Evolutionary conservation across 2,113 vertebrate species (phyloP).

Genomic region (Oryzias melastigma): DNA sequence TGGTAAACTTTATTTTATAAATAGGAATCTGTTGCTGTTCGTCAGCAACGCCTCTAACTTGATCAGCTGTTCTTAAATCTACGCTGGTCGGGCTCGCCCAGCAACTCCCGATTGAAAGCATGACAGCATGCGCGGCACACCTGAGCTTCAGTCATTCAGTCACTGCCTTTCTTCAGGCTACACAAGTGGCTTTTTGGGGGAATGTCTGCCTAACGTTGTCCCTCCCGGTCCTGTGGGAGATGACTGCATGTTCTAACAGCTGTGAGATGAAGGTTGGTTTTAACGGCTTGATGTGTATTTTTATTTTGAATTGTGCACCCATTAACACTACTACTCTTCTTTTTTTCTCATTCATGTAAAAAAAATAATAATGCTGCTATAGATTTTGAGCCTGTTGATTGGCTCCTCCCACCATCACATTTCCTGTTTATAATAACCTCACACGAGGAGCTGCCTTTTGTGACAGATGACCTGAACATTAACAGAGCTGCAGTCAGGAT

Average conservation of each 20-base stretch:
- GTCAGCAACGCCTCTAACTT: constrained; percentile 11
- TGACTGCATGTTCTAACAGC: constrained; percentile 44
- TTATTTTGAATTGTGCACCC: constrained; percentile 19
- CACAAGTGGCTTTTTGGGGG: constrained; percentile 14
- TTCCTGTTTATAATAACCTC: constrained; percentile 12
- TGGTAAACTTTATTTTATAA: constrained; percentile 12
- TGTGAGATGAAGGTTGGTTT: constrained; percentile 11
- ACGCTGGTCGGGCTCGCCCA: constrained; percentile 22
- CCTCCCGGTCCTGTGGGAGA: constrained; percentile 16
- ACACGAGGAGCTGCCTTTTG: constrained; percentile 19
- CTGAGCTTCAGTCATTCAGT: constrained; percentile 21
- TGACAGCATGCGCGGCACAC: constrained; percentile 51
- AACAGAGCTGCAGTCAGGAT: constrained; percentile 13
- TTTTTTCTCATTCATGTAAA: constrained; percentile 28
- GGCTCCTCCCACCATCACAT: constrained; percentile 22
- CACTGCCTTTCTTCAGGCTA: constrained; percentile 23
- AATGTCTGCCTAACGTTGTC: constrained; percentile 14
- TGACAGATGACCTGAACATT: constrained; percentile 19
- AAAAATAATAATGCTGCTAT: constrained; percentile 58
- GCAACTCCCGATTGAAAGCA: constrained; percentile 46
- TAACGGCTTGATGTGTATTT: constrained; percentile 1
- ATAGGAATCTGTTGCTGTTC: constrained; percentile 19
- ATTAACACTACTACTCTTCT: constrained; percentile 9
- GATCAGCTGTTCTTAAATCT: constrained; percentile 17
- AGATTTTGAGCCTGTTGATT: constrained; percentile 11